Evolutionary conservation across 2,888 invertebrate genomes (phyloP).

Genomic region (Seira musarum): DNA sequence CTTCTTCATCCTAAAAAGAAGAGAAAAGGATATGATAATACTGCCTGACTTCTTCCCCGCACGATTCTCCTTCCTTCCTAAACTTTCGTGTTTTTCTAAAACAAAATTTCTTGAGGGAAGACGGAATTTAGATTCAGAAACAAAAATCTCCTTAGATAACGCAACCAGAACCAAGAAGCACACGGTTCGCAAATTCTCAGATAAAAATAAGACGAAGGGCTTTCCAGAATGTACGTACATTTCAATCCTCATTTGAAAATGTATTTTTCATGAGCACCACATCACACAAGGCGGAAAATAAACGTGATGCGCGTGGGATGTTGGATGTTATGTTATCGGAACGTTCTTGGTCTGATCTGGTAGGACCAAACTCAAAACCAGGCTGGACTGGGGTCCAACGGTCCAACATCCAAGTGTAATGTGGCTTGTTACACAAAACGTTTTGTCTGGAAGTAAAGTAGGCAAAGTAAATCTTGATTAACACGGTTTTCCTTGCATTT

Average conservation of each 20-base stretch:
- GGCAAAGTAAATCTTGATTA: background rate
- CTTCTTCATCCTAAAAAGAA: too few relatives aligned
- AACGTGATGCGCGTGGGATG: slow-evolving; percentile 14
- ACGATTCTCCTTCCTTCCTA: background rate
- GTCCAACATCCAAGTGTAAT: slow-evolving; percentile 2
- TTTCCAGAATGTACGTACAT: background rate
- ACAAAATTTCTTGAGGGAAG: background rate
- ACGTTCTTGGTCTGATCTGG: too few relatives aligned
- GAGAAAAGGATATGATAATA: background rate
- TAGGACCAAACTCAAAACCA: too few relatives aligned
- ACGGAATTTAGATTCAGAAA: background rate
- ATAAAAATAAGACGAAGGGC: background rate
- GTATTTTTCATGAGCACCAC: slow-evolving; percentile 33
- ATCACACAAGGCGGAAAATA: background rate
- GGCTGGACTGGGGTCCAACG: too few relatives aligned
- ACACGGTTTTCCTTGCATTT: background rate
- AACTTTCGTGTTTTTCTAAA: background rate
- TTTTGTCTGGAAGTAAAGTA: background rate
- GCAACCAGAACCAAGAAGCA: background rate
- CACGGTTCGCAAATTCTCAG: slow-evolving; percentile 5
- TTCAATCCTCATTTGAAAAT: slow-evolving; percentile 12
- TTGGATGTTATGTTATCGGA: background rate
- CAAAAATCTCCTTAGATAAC: background rate
- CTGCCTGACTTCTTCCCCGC: background rate
- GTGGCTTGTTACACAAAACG: background rate